Percentiles rank a stretch among this genome's conserved stretches.
Evolutionary conservation across 1,140 invertebrate genomes (phyloP).

Genomic region (Ips nitidus): DNA sequence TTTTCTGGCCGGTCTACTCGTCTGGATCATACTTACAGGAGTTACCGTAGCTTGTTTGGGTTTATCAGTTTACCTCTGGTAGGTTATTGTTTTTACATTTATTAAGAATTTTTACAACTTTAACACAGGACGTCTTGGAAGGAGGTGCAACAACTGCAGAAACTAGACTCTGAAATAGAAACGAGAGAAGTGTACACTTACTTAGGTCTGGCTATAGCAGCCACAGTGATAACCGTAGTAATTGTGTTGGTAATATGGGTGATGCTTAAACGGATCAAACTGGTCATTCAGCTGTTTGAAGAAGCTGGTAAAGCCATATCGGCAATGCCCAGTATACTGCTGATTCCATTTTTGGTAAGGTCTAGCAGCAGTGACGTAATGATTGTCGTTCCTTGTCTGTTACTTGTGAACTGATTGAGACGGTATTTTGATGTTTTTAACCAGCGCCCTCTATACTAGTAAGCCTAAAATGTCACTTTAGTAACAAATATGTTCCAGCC

Average conservation of each 20-base stretch:
- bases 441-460: background rate
- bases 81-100: constrained; percentile 57
- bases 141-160: constrained; percentile 6
- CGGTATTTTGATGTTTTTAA: background rate
- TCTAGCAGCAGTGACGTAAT: background rate
- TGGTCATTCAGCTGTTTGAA: constrained; percentile 70
- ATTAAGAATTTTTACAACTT: constrained; percentile 4
- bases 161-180: constrained; percentile 10
- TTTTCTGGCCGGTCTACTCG: constrained; percentile 63
- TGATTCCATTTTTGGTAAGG: constrained; percentile 73
- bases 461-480: background rate
- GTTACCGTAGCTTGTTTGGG: constrained; percentile 61
- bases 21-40: constrained; percentile 68
- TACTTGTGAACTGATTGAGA: background rate
- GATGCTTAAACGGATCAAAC: constrained; percentile 58
- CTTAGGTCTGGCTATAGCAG: constrained; percentile 25
- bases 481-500: background rate
- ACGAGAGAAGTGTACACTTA: constrained; percentile 5
- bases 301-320: constrained; percentile 74
- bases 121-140: constrained; percentile 15
- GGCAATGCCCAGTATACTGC: constrained; percentile 69
- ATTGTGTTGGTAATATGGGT: constrained; percentile 65
- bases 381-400: background rate
- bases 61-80: constrained; percentile 68
- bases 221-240: constrained; percentile 58